phyloP scores from a whole-genome alignment of 2,797 vertebrate species.

The Aeoliscus strigatus region DNA sequence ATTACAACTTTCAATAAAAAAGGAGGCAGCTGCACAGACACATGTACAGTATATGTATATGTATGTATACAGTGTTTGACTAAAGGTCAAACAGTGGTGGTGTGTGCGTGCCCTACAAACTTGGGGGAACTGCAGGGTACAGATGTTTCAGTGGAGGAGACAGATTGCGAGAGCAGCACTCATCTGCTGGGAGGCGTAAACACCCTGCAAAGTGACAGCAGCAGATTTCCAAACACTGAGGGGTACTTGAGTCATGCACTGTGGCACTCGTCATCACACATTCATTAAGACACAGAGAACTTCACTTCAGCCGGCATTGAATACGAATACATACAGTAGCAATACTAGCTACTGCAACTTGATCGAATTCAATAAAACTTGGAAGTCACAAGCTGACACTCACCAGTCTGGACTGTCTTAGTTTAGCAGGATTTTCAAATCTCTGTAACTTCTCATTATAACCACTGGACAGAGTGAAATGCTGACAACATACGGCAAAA shows the following conservation, averaged over 20 bases:
- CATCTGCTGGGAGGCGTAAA: slow-evolving; percentile 22
- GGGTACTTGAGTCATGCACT: slow-evolving; percentile 23
- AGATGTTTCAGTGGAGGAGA: slow-evolving; percentile 27
- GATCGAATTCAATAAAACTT: too few species aligned
- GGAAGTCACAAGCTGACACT: too few species aligned
- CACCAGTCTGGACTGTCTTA: too few species aligned
- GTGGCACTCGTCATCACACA: slow-evolving; percentile 21
- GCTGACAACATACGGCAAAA: background rate
- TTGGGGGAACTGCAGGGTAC: slow-evolving; percentile 4
- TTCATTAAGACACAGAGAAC: slow-evolving; percentile 16
- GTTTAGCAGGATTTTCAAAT: too few species aligned
- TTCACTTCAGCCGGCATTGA: slow-evolving; percentile 4
- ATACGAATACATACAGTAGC: too few species aligned
- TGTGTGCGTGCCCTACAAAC: slow-evolving; percentile 1
- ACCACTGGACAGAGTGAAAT: too few species aligned
- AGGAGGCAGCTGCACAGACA: too few species aligned
- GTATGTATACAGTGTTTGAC: background rate
- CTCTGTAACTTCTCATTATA: too few species aligned
- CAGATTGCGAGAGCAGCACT: slow-evolving; percentile 26
- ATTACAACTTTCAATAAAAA: too few species aligned
- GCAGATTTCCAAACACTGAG: slow-evolving; percentile 45
- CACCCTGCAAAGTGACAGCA: slow-evolving; percentile 41
- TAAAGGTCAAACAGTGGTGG: slow-evolving; percentile 1
- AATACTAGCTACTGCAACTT: too few species aligned
- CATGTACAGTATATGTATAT: too few species aligned